phyloP scores from a whole-genome alignment of 30 jellyfish, hydroid and myxozoan species.

The Kudoa iwatai region DNA sequence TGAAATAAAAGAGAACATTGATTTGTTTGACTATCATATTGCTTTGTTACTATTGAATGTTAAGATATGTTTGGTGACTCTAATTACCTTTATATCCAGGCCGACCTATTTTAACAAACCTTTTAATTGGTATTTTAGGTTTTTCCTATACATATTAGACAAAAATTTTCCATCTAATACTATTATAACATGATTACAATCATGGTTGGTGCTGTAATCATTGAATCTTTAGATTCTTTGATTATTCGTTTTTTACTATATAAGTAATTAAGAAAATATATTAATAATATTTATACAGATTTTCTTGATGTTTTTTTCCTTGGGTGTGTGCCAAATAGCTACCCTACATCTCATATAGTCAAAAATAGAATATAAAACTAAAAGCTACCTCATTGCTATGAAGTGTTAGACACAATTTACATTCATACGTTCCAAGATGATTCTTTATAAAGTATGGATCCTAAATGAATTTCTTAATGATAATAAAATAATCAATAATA shows the following conservation, averaged over 20 bases:
- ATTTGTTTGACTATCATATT: slow-evolving; percentile 41
- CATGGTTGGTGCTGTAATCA: neutral
- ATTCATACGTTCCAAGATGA: slow-evolving; percentile 85
- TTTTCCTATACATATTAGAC: slow-evolving; percentile 11
- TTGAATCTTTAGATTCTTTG: neutral
- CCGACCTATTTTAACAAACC: slow-evolving; percentile 74
- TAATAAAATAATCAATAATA: neutral
- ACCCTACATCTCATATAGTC: slow-evolving; percentile 12
- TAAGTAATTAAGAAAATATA: neutral
- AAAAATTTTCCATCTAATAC: neutral
- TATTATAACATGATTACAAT: neutral
- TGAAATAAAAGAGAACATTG: slow-evolving; percentile 72
- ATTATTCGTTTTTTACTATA: neutral
- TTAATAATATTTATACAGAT: slow-evolving; percentile 8
- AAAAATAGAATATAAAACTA: neutral
- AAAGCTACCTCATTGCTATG: slow-evolving; percentile 54
- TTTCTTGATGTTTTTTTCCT: slow-evolving; percentile 94
- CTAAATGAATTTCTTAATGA: too few relatives aligned
- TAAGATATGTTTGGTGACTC: neutral
- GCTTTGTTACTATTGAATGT: slow-evolving; percentile 36
- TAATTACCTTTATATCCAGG: slow-evolving; percentile 73
- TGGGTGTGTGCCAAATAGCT: slow-evolving; percentile 91
- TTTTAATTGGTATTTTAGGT: slow-evolving; percentile 23
- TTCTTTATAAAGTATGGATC: slow-evolving; percentile 90
- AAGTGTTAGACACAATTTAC: slow-evolving; percentile 71